Base-by-base conservation (phyloP, 2,888 invertebrate genomes). In the Tricholauxania praeusta region DNA sequence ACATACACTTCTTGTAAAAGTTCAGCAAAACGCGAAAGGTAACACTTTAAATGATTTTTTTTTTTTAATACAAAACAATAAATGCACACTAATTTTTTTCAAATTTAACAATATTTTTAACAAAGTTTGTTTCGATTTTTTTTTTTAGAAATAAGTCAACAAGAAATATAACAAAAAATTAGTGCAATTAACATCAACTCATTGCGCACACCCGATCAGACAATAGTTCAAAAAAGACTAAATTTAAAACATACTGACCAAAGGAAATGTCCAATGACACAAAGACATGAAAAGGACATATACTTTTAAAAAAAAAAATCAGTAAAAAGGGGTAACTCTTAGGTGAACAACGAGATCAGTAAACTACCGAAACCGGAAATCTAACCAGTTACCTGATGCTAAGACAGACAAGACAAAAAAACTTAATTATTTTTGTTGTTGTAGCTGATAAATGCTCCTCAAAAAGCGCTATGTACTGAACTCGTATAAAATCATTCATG, bases 261-360 rank as follows among this genome's bases (percentile, higher is more conserved):
- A 22, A 17, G 14, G 28, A 17, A 17, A 51, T 70, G 69, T 62
- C 69, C 69, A 70, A 52, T 53, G 48, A 10, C 22, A 57, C 47
- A 63, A 17, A 63, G 47, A 19, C 6, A 47, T 47, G 55, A 19
- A 39, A 47, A 62, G 62, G 17, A 39, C 14, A 81, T 82, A 81
- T 79, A 78, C 81, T 79, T 76, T 73, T 3, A 19, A 19, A 12
- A 57, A 57, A 57, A 57, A n/a, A 57, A 19, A 12, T 22, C 5
- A n/a, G 19, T 6, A 57, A 22, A 57, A 57, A 19, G 57, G 19
- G 51, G 49, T 49, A 15, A 74, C 39, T 10, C 39, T 39, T 39
- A 77, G 75, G 73, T 75, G 63, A 10, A 39, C 52, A 51, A 52
- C 14, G 17, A 14, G 55, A 22, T 22, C 22, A 49, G 12, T 22